Percentiles rank a stretch among this genome's conserved stretches.
These are phyloP conservation scores for Montipora capitata DNA, from an alignment of 92 coral and sea anemone species.

Conservation along the genomic window DNA sequence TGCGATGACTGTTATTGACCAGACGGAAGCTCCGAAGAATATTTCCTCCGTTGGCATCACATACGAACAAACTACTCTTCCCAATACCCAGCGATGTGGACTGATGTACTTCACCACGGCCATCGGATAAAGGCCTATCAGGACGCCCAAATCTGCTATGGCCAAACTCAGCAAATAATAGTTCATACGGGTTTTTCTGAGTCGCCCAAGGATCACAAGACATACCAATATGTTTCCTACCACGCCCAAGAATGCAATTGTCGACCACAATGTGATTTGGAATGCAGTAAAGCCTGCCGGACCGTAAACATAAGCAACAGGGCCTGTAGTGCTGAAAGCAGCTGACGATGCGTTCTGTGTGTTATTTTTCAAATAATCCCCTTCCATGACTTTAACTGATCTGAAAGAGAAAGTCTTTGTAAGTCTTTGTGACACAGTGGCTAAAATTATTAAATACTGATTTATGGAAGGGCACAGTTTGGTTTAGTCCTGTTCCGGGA, in stretches of 20 bases:
- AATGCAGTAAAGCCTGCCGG: slow-evolving; percentile 62
- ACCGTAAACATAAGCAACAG: slow-evolving; percentile 28
- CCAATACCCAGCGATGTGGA: slow-evolving; percentile 71
- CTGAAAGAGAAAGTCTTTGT: neutral
- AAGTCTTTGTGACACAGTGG: no score
- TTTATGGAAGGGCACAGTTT: no score
- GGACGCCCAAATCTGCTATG: slow-evolving; percentile 85
- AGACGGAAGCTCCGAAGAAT: slow-evolving; percentile 89
- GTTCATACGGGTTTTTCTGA: slow-evolving; percentile 77
- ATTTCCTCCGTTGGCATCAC: slow-evolving; percentile 81
- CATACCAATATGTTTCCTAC: slow-evolving; percentile 84
- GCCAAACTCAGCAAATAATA: slow-evolving; percentile 79
- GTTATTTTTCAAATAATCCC: neutral
- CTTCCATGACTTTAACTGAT: neutral
- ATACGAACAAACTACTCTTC: slow-evolving; percentile 71
- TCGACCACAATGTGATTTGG: slow-evolving; percentile 66
- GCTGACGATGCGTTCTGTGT: neutral
- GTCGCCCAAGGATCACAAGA: slow-evolving; percentile 70
- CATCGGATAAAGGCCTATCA: slow-evolving; percentile 76
- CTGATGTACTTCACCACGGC: slow-evolving; percentile 49
- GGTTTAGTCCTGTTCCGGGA: no score
- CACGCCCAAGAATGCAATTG: slow-evolving; percentile 80
- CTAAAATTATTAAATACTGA: no score
- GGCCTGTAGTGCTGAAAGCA: neutral
- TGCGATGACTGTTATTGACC: slow-evolving; percentile 90